phyloP scores from a whole-genome alignment of 2,888 invertebrate species.

The Tortricodes alternella region DNA sequence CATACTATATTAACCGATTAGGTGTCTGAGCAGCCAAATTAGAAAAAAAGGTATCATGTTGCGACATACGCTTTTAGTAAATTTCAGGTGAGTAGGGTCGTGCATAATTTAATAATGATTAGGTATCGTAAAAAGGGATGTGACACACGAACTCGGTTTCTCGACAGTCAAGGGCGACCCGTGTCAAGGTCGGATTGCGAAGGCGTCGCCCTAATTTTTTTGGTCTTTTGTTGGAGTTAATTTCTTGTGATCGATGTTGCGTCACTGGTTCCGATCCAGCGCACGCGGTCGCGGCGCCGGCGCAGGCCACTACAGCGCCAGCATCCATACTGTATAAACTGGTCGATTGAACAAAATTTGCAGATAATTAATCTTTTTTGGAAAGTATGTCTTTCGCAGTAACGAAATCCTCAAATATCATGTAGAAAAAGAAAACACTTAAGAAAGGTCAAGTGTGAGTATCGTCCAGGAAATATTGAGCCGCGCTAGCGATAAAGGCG shows the following conservation, averaged over 20 bases:
- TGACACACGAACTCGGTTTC: conserved; percentile 57
- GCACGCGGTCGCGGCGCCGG: conserved; percentile 44
- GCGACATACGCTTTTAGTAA: background rate
- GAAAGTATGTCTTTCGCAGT: too few relatives aligned
- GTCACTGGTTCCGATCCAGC: conserved; percentile 67
- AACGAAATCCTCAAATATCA: too few relatives aligned
- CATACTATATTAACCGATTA: too few relatives aligned
- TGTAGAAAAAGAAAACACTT: too few relatives aligned
- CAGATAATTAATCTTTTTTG: too few relatives aligned
- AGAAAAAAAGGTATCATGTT: too few relatives aligned
- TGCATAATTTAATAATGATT: conserved; percentile 12
- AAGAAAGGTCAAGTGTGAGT: too few relatives aligned
- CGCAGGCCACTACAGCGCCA: background rate
- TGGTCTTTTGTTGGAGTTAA: conserved; percentile 63
- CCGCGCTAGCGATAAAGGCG: too few relatives aligned
- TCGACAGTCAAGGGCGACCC: conserved; percentile 71
- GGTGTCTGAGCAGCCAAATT: too few relatives aligned
- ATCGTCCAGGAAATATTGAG: too few relatives aligned
- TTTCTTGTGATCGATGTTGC: conserved; percentile 71
- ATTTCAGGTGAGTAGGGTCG: background rate
- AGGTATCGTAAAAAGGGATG: background rate
- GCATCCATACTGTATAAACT: too few relatives aligned
- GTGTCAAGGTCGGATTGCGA: conserved; percentile 76
- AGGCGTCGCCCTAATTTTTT: conserved; percentile 70
- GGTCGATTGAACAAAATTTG: too few relatives aligned